Evolutionary conservation across 2,888 invertebrate species (phyloP), one percentile per base, ranked within the genome.

Genomic region (Agonopterix heracliana): DNA sequence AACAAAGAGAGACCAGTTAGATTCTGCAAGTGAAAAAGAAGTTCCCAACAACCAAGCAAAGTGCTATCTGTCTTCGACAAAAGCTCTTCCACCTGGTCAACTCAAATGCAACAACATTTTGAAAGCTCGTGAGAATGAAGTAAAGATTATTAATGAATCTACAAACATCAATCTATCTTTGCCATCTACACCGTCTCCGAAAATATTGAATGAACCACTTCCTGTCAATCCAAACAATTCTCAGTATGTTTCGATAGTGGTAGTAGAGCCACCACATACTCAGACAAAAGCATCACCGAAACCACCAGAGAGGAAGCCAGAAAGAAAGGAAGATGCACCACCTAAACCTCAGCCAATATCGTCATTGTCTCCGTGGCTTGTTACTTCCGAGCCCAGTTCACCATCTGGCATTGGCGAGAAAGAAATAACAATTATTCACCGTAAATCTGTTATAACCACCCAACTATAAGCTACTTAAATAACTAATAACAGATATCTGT

Each of bases 51-150:
- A 94, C 79, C 92, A 91, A 74, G 85, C 90, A 43, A 92, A 92
- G 72, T 89, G 92, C 71, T 91, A 92, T 59, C 87, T 92, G 59
- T 81, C 91, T 42, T 91, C 91, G 38, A 41, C 41, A 11, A 92
- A 93, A 65, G 93, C 95, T 14, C 91, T 97, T 52, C 96, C 97
- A 44, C 95, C 96, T 8, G 96, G 96, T 57, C 95, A 97, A 72
- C 91, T 98, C 54, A 98, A 98, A 84, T 98, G 98, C 84, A 98
- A 87, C 57, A 98, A 87, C 54, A 97, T 98, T 74, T 89, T 98
- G 48, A 98, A 98, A 91, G 96, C 96, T 81, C 91, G 90, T 63
- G 81, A 89, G 62, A 87, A 76, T 60, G 88, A 88, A 62, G 81
- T 88, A 5, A 89, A 86, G 58, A 81, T 89, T 45, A 77, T 86